These are phyloP conservation scores for Diachasma alloeum DNA, from an alignment of 1,140 invertebrate genomes.

Conservation along the genomic window DNA sequence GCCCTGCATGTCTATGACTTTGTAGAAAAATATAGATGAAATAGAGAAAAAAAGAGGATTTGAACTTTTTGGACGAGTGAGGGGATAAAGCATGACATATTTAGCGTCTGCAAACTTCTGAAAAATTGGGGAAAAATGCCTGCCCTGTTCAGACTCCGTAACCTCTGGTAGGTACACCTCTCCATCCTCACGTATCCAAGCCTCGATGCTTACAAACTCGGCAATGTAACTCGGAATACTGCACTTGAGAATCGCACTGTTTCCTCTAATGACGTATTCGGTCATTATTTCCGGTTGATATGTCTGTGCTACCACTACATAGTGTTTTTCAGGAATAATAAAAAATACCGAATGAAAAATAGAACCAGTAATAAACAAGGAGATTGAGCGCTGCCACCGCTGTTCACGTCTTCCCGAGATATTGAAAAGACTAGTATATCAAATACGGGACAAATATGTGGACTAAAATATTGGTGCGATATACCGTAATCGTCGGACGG, in stretches of 20 bases:
- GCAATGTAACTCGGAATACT: constrained; percentile 87
- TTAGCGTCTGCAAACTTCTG: neutral
- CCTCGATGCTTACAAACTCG: constrained; percentile 84
- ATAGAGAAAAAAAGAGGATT: neutral
- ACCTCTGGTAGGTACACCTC: constrained; percentile 71
- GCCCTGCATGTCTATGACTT: no score
- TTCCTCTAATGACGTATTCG: constrained; percentile 86
- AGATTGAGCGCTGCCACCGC: constrained; percentile 21
- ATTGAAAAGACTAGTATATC: neutral
- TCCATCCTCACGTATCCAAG: constrained; percentile 81
- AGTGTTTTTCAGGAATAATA: neutral
- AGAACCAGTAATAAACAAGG: neutral
- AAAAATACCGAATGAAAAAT: neutral
- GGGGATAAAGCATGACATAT: neutral
- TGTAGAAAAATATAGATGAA: neutral
- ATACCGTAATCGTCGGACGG: constrained; percentile 66
- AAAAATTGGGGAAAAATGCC: neutral
- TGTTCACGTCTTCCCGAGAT: neutral
- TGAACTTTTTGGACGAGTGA: neutral
- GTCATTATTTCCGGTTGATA: constrained; percentile 86
- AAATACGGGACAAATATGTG: neutral
- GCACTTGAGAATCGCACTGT: constrained; percentile 87
- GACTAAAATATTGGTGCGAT: neutral
- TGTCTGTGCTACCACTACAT: constrained; percentile 79
- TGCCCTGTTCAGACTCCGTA: constrained; percentile 50